Base-by-base conservation (phyloP, 2,888 invertebrate species). In the Chrysina gloriosa region DNA sequence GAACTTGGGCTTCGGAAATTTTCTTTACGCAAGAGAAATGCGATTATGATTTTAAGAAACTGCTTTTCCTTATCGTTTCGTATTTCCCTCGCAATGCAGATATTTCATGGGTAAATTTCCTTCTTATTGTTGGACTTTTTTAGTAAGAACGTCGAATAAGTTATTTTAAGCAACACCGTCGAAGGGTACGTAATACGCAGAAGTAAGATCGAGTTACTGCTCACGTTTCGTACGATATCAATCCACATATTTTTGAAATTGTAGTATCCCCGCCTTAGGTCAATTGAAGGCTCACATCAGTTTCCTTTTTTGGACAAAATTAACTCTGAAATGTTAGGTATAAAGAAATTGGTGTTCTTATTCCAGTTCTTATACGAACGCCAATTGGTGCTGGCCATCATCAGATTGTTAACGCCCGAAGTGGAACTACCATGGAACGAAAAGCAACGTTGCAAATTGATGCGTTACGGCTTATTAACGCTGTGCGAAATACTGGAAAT, bases 41-140 rank as follows among this genome's bases (percentile, higher is more conserved):
- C 9, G 79, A 82, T 68, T 70, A 81, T 11, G 67, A 73, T n/a
- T 83, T 84, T 47, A 80, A 79, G 67, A 81, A 80, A 68, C 77
- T 74, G 21, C 58, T 83, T 4, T 68, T 83, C 2, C 58, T 80
- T 6, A 77, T 76, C 56, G 36, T 81, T 1, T 77, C 73, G 7
- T 74, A 76, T 54, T 70, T 79, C 9, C 48, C 48, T 11, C 23
- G 25, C 21, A 34, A 50, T 36, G 34, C 48, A 2, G 29, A 63
- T 29, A 14, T 50, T n/a, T 11, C 23, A 3, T 48, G 34, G 47
- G 63, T 48, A 29, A 21, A n/a, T 29, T 27, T n/a, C n/a, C 19
- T 19, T 3, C 16, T 3, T 54, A 29, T 52, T 29, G 14, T 25
- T 3, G 6, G 25, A 11, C 21, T 47, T 16, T 9, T 2, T 42